Evolutionary conservation across 1,140 invertebrate species (phyloP), one percentile per base, ranked within the genome.

Genomic region (Belonocnema kinseyi): DNA sequence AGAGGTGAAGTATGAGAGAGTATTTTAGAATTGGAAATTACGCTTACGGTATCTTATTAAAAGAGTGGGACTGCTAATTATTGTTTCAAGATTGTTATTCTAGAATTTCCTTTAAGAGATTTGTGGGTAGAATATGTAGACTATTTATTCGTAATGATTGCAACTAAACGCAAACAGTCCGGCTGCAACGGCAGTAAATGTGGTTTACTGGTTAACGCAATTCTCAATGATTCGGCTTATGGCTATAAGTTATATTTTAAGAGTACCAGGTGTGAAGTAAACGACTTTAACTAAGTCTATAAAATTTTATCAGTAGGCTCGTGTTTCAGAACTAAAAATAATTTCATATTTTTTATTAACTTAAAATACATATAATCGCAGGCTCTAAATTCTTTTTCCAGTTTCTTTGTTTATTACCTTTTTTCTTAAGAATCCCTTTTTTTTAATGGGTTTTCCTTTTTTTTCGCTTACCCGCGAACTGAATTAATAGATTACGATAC

Each of bases 201-300:
- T 33, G 26, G 26, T 33, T 33, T 33, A 33, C 26, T 33, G 52
- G 13, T 66, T 40, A 33, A 13, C 21, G 26, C 58, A 66, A 14
- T 66, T 66, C 58, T 66, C 58, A 66, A 21, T 66, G 40, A 66
- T 66, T 66, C 40, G 58, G 40, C 14, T 14, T 21, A 26, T 21
- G 40, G 26, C 58, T 26, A 40, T 66, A 66, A 66, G 58, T 66
- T 26, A 66, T 66, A 66, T 66, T 66, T 66, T 66, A 66, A 58
- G 58, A 66, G 26, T 33, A 33, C 58, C 58, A 66, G 58, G 58
- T 66, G 58, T 58, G 26, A 33, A 33, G 26, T 33, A 33, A 33
- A 33, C 26, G 56, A 21, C 53, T 56, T 56, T 56, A 56, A 56
- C 17, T 21, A 3, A 58, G 19, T 58, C 56, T 26, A 58, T 58